phyloP scores from a whole-genome alignment of 2,888 invertebrate species.

The Clanis bilineata region DNA sequence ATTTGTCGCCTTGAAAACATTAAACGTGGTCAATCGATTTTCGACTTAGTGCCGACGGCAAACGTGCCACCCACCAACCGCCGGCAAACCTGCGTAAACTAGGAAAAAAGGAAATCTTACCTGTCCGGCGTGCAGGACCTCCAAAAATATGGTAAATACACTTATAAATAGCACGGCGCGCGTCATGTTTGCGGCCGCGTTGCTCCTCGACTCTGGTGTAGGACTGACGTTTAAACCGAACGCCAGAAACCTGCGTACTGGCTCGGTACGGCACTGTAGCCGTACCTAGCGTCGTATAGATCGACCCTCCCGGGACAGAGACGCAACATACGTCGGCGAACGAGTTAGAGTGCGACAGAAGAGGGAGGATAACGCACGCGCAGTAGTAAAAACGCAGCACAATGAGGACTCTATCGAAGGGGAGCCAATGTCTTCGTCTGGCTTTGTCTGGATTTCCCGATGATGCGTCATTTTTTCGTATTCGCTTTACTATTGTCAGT shows the following conservation, averaged over 20 bases:
- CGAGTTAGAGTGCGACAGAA: constrained; percentile 47
- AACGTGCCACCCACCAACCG: constrained; percentile 19
- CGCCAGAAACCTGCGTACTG: constrained; percentile 78
- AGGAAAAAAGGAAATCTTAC: constrained; percentile 55
- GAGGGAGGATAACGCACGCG: constrained; percentile 74
- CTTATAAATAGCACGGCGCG: constrained; percentile 83
- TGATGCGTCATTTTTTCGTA: constrained; percentile 67
- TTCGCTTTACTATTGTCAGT: constrained; percentile 8
- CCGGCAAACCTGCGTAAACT: constrained; percentile 22
- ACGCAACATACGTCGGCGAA: constrained; percentile 40
- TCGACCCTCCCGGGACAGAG: constrained; percentile 75
- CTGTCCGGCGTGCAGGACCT: constrained; percentile 81
- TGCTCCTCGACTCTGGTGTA: constrained; percentile 58
- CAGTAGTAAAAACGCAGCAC: constrained; percentile 67
- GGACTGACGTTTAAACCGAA: constrained; percentile 61
- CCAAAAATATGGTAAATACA: constrained; percentile 83
- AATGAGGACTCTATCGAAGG: constrained; percentile 67
- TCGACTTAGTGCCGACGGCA: constrained; percentile 42
- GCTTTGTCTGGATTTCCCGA: constrained; percentile 77
- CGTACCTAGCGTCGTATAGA: constrained; percentile 79
- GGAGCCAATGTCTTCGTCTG: constrained; percentile 73
- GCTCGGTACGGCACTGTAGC: constrained; percentile 65
- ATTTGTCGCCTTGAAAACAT: constrained; percentile 75
- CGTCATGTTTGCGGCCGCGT: constrained; percentile 83
- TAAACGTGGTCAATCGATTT: constrained; percentile 73